A percentile compares a stretch with the other conserved stretches of the same genome.
Conservation (phyloP, 1,140 invertebrate genomes). For the Leucophenga varia region DNA sequence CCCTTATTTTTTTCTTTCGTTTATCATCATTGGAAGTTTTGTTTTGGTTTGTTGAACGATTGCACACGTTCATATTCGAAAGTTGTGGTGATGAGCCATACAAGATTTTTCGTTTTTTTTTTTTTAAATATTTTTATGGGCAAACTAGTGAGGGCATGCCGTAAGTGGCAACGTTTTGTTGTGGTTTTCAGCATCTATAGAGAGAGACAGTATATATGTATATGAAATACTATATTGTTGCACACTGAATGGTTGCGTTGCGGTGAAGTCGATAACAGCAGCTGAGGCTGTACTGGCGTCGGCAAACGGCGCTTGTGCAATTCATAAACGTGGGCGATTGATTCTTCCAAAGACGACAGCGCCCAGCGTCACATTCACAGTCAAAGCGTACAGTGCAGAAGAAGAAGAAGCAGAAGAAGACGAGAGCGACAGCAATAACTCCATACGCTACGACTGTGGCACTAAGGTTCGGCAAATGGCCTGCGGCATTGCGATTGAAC, state of each 20-base stretch:
- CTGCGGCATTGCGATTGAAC: constrained; percentile 55
- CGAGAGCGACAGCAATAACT: too few relatives aligned
- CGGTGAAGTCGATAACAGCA: constrained; percentile 15
- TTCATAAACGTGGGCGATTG: constrained; percentile 56
- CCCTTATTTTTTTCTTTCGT: constrained; percentile 48
- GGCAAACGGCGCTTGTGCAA: constrained; percentile 47
- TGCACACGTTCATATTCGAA: too few relatives aligned
- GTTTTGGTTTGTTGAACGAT: too few relatives aligned
- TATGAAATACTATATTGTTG: constrained; percentile 48
- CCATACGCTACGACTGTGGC: constrained; percentile 46
- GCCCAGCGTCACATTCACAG: too few relatives aligned
- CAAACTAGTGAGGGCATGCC: neutral
- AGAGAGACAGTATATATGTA: constrained; percentile 34
- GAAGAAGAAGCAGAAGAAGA: too few relatives aligned
- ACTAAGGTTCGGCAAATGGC: constrained; percentile 55
- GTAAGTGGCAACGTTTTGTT: constrained; percentile 47
- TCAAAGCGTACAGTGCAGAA: too few relatives aligned
- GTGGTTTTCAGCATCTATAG: constrained; percentile 32
- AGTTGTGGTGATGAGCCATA: constrained; percentile 32
- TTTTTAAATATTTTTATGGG: too few relatives aligned
- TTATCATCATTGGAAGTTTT: constrained; percentile 25
- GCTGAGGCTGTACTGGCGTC: constrained; percentile 9
- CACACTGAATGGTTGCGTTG: constrained; percentile 34
- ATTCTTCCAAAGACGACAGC: too few relatives aligned
- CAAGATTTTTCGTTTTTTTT: too few relatives aligned